These are phyloP conservation scores for Brachymystax lenok DNA, from an alignment of 2,797 vertebrate species.

Conservation along the genomic window DNA sequence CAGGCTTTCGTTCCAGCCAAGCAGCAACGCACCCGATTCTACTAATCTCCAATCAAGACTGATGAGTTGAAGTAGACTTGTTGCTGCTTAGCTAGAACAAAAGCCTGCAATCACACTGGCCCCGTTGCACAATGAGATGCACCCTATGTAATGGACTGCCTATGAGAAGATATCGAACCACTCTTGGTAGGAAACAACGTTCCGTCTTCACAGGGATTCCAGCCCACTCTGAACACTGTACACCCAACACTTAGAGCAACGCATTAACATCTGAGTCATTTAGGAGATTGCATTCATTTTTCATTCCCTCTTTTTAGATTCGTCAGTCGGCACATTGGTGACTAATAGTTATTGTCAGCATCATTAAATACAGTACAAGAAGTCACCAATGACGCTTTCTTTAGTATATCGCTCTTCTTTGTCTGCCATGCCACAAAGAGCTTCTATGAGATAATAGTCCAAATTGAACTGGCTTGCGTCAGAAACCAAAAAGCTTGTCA, in stretches of 20 bases:
- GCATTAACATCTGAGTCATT: too few relatives aligned
- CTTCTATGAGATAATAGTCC: background rate
- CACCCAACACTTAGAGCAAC: background rate
- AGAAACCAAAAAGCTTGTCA: background rate
- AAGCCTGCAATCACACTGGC: background rate
- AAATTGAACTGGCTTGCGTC: background rate
- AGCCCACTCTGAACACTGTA: background rate
- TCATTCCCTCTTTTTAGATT: background rate
- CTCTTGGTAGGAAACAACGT: background rate
- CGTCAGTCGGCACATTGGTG: background rate
- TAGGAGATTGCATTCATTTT: too few relatives aligned
- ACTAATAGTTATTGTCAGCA: background rate
- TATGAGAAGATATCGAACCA: background rate
- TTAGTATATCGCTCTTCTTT: background rate
- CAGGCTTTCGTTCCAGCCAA: slow-evolving; percentile 1
- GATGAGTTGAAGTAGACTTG: background rate
- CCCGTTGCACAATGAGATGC: background rate
- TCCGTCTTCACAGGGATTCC: background rate
- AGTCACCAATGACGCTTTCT: background rate
- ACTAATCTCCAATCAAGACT: background rate
- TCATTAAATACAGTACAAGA: background rate
- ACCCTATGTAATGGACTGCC: background rate
- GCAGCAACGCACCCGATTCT: background rate
- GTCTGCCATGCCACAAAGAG: background rate
- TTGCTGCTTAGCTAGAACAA: background rate